Percentiles rank a stretch among this genome's conserved stretches.
Conservation (phyloP, 1,140 invertebrate genomes). For the Pissodes strobi region DNA sequence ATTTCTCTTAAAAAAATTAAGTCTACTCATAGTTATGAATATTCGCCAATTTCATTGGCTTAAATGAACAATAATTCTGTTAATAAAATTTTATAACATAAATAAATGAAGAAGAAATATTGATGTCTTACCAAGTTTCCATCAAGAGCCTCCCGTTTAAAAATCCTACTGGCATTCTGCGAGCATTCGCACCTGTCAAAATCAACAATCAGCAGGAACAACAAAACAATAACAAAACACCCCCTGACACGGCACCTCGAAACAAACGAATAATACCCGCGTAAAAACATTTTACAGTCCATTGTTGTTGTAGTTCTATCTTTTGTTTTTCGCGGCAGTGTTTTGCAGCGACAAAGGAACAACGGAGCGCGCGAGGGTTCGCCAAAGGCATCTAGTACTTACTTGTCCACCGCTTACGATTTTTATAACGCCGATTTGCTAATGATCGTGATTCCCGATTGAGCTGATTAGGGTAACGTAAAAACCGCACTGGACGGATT, state of each 20-base stretch:
- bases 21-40: too few relatives aligned
- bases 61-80: too few relatives aligned
- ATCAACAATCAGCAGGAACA: constrained; percentile 7
- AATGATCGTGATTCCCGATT: constrained; percentile 7
- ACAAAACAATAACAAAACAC: constrained; percentile 20
- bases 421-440: not conserved
- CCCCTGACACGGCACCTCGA: constrained; percentile 1
- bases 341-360: constrained; percentile 20
- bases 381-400: constrained; percentile 16
- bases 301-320: constrained; percentile 10
- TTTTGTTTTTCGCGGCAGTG: constrained; percentile 18
- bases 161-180: constrained; percentile 12
- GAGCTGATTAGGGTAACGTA: not conserved
- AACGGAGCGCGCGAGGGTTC: constrained; percentile 5
- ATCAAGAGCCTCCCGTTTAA: constrained; percentile 22
- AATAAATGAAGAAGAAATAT: too few relatives aligned
- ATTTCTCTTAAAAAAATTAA: too few relatives aligned
- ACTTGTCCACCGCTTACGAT: not conserved
- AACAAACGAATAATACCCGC: constrained; percentile 17
- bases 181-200: not conserved
- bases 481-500: not conserved
- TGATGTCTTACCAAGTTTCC: constrained; percentile 27
- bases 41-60: too few relatives aligned
- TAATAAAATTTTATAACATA: too few relatives aligned
- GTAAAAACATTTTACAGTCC: constrained; percentile 6